Evolutionary conservation across 2,113 vertebrate species (phyloP), one percentile per base, ranked within the genome.

Genomic region (Oreochromis aureus): DNA sequence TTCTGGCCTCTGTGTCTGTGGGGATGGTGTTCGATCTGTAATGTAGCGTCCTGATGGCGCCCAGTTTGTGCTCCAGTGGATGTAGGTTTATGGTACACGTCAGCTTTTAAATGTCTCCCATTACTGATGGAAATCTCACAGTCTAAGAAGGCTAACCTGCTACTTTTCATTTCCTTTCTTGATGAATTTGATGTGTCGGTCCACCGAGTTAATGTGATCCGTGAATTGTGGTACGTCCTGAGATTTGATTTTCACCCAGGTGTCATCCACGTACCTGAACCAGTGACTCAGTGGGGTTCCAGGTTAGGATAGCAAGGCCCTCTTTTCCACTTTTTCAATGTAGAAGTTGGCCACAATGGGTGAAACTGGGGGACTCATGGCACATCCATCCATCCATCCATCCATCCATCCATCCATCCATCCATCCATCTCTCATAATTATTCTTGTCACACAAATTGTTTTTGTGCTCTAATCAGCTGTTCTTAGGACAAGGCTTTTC

Each of bases 381-480:
- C 5, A 3, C 10, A 0, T 3, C 19, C 19, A 2, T 3, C 18
- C 51, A 0, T 0, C 7, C 48, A 0, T 0, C 7, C 48, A 1
- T 0, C 1, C 16, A 0, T 0, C 16, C 48, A 1, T 0, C 7
- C 16, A 0, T 0, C 2, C 3, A 0, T 22, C 5, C 7, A 0
- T n/a, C n/a, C n/a, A n/a, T n/a, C n/a, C n/a, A n/a, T n/a, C n/a
- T n/a, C n/a, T n/a, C n/a, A n/a, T n/a, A n/a, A n/a, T n/a, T 2
- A 27, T 58, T 58, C 12, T 58, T 15, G 55, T 8, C 4, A 58
- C 55, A 58, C 55, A 58, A 59, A 30, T 30, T 16, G 13, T 59
- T 59, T 16, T 59, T 59, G 4, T 58, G 56, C 24, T 59, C 24
- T 30, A 30, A 59, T 59, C 56, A 59, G 24, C 24, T 16, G 0